These are phyloP conservation scores for Plutella xylostella DNA, from an alignment of 2,888 invertebrate genomes.

Conservation along the genomic window DNA sequence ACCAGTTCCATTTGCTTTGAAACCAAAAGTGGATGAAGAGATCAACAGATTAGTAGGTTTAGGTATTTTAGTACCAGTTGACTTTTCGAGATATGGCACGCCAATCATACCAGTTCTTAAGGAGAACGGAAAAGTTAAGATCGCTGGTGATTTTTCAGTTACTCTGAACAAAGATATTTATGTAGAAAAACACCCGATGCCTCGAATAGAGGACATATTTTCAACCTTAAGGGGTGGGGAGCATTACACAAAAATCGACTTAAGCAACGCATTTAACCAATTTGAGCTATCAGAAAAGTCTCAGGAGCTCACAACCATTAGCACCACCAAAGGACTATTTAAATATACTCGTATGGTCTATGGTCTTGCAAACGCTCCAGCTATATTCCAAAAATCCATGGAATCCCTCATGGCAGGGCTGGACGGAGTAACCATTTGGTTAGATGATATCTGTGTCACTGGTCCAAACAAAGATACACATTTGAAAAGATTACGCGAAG, in stretches of 20 bases:
- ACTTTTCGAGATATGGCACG: constrained; percentile 13
- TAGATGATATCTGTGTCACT: constrained; percentile 3
- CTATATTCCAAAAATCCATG: too few relatives aligned
- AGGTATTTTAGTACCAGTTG: constrained; percentile 18
- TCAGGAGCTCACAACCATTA: constrained; percentile 14
- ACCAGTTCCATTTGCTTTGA: constrained; percentile 21
- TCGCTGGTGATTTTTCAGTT: constrained; percentile 21
- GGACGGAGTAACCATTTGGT: not conserved
- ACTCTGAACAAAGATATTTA: constrained; percentile 20
- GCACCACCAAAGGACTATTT: too few relatives aligned
- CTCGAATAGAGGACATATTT: constrained; percentile 22
- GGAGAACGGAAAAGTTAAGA: too few relatives aligned
- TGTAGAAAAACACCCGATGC: constrained; percentile 21
- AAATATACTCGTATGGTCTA: too few relatives aligned
- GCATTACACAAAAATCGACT: too few relatives aligned
- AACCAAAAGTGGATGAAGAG: constrained; percentile 19
- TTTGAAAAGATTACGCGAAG: constrained; percentile 2
- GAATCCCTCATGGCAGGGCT: not conserved
- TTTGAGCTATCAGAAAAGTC: constrained; percentile 17
- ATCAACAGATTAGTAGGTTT: constrained; percentile 9
- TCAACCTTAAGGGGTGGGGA: too few relatives aligned
- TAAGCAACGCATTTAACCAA: too few relatives aligned
- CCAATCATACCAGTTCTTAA: constrained; percentile 16
- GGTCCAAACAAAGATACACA: constrained; percentile 1
- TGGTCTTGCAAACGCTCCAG: too few relatives aligned